Percentiles rank a stretch among this genome's conserved stretches.
Conservation (phyloP, 1,140 invertebrate species). For the Magallana angulata region DNA sequence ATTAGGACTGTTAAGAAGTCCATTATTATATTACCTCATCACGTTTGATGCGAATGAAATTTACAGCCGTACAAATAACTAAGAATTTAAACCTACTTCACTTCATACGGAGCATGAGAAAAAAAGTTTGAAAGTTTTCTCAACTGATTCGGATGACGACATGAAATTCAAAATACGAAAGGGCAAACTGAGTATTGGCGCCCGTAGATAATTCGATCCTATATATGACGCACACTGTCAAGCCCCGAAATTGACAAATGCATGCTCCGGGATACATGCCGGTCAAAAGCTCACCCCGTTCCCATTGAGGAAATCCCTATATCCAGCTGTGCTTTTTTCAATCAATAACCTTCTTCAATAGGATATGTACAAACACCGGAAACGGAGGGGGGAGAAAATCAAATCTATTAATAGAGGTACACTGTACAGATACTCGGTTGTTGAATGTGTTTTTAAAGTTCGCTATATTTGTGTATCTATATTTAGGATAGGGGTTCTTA, state of each 20-base stretch:
- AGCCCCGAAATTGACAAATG: neutral
- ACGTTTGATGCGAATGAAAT: neutral
- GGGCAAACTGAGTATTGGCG: neutral
- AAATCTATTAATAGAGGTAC: too few species aligned
- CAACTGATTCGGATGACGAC: neutral
- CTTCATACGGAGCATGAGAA: neutral
- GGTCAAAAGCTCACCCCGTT: neutral
- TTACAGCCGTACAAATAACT: neutral
- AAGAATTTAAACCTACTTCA: neutral
- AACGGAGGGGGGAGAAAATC: neutral
- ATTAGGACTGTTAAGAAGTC: too few species aligned
- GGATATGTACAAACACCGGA: neutral
- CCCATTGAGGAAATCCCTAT: neutral
- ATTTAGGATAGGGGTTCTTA: too few species aligned
- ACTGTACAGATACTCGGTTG: neutral
- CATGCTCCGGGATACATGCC: neutral
- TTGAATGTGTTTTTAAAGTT: too few species aligned
- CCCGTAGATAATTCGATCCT: neutral
- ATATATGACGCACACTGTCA: neutral
- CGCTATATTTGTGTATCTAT: too few species aligned
- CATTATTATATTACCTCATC: too few species aligned
- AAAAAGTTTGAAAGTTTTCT: slow-evolving; percentile 26
- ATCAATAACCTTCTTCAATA: neutral
- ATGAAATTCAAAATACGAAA: neutral
- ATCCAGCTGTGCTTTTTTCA: neutral